Conservation (phyloP, 1,140 invertebrate genomes). For the Drosophila eugracilis region DNA sequence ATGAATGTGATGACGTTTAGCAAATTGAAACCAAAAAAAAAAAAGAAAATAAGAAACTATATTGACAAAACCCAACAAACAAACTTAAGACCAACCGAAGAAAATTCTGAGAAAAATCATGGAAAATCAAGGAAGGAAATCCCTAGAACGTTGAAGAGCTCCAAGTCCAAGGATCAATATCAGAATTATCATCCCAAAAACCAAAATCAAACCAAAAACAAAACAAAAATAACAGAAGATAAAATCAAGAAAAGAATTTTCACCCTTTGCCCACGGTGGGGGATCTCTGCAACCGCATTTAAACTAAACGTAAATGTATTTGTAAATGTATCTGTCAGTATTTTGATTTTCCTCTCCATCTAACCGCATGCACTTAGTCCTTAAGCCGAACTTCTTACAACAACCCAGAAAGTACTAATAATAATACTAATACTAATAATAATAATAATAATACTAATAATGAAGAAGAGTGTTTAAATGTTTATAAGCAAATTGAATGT, state of each 20-base stretch:
- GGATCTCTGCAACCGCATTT: slow-evolving; percentile 10
- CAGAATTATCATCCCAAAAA: neutral
- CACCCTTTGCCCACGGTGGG: neutral
- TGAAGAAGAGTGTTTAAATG: slow-evolving; percentile 34
- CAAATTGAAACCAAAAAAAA: slow-evolving; percentile 31
- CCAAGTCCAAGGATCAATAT: slow-evolving; percentile 17
- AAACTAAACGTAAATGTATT: slow-evolving; percentile 1
- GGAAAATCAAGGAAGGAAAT: neutral
- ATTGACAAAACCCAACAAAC: neutral
- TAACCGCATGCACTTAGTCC: slow-evolving; percentile 39
- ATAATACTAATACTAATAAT: too few relatives aligned
- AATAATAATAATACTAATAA: too few relatives aligned
- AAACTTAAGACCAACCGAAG: slow-evolving; percentile 42
- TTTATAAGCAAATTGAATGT: slow-evolving; percentile 62
- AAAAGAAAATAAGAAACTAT: too few relatives aligned
- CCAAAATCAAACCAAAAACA: too few relatives aligned
- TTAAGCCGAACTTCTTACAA: slow-evolving; percentile 22
- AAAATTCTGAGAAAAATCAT: slow-evolving; percentile 26
- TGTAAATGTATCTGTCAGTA: slow-evolving; percentile 30
- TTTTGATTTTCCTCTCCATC: slow-evolving; percentile 16
- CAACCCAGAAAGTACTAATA: neutral
- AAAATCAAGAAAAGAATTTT: too few relatives aligned
- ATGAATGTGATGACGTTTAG: slow-evolving; percentile 69
- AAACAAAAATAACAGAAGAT: too few relatives aligned
- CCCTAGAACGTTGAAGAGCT: neutral